Conservation (phyloP, 2,888 invertebrate genomes). For the Dastarcus helophoroides region DNA sequence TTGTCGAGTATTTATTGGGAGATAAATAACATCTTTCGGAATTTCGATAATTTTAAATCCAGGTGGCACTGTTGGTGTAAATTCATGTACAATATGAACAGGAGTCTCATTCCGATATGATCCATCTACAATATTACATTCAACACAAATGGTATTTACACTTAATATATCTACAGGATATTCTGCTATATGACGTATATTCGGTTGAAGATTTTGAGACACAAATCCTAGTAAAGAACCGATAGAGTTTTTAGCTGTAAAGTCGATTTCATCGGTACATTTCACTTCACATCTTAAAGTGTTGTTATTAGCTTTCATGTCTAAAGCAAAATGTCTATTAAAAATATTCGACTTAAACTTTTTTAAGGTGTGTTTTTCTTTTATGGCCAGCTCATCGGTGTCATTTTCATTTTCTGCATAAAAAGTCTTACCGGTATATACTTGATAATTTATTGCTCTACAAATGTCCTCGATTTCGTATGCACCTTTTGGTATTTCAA, state of each 20-base stretch:
- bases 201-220: neutral
- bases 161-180: neutral
- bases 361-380: too few species aligned
- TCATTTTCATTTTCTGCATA: too few species aligned
- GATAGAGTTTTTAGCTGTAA: neutral
- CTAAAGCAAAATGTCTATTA: too few species aligned
- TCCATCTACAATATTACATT: neutral
- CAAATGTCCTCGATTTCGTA: slow-evolving; percentile 1
- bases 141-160: neutral
- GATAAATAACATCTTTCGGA: slow-evolving; percentile 4
- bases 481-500: neutral
- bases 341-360: too few species aligned
- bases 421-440: too few species aligned
- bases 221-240: neutral
- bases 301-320: neutral
- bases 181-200: neutral
- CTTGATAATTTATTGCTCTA: too few species aligned
- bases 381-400: too few species aligned
- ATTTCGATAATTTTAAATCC: slow-evolving; percentile 4
- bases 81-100: neutral
- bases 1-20: slow-evolving; percentile 1
- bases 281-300: neutral
- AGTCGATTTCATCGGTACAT: neutral
- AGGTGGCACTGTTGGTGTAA: neutral
- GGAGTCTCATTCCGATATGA: neutral